phyloP scores from a whole-genome alignment of 1,140 invertebrate genomes.

The Drosophila kohkoa region DNA sequence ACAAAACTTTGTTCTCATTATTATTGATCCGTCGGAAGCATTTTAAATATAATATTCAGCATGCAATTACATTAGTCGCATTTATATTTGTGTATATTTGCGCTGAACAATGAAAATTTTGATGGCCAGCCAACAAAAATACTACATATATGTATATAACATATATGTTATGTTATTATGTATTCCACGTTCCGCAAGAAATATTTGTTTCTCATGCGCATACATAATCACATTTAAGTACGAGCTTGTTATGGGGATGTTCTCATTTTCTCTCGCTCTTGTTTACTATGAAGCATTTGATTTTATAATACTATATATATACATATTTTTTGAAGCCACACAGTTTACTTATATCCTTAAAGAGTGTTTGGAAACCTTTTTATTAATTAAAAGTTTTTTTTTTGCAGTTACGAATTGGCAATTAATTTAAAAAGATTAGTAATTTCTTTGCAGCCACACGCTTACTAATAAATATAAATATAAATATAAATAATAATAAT shows the following conservation, averaged over 20 bases:
- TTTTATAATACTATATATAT: no score
- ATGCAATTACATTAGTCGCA: conserved; percentile 15
- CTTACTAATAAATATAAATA: no score
- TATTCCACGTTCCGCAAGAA: conserved; percentile 10
- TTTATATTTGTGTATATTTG: background rate
- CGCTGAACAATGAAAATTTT: background rate
- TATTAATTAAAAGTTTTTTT: no score
- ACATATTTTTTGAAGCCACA: background rate
- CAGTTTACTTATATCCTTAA: background rate
- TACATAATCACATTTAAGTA: conserved; percentile 2
- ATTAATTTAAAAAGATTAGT: no score
- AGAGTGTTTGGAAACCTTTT: no score
- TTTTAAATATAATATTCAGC: conserved; percentile 5
- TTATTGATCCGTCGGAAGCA: background rate
- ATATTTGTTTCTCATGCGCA: conserved; percentile 8
- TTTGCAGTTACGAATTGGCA: no score
- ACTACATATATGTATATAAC: no score
- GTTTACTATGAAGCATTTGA: background rate
- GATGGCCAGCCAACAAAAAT: conserved; percentile 7
- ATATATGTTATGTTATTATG: background rate
- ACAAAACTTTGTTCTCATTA: background rate
- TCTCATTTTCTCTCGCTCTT: background rate
- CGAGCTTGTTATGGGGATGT: background rate
- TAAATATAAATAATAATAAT: no score
- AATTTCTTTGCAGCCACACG: no score